Evolutionary conservation across 2,797 vertebrate genomes (phyloP), one percentile per base, ranked within the genome.

Genomic region (Sebastes vulpes): DNA sequence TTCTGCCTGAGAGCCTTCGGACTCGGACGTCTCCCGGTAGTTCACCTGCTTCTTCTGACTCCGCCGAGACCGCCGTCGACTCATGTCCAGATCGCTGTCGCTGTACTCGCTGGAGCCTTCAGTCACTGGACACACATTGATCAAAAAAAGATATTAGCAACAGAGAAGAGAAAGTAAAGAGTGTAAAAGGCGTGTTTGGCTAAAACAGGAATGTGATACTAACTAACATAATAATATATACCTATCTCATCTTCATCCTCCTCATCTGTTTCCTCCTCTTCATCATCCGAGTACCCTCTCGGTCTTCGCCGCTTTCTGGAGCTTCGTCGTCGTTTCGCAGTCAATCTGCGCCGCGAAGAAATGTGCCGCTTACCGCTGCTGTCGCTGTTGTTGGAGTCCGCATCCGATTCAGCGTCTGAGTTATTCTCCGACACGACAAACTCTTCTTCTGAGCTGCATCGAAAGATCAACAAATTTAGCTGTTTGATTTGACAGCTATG

Each of bases 21-120:
- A 98, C 89, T 98, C 98, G 0, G 98, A 98, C 42, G 97, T 98
- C 94, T 99, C 99, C 23, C 97, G 96, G 83, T 99, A 99, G 93
- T 99, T 99, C 60, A 99, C 98, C 92, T 96, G 93, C 87, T 96
- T 95, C 95, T 98, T 98, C 83, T 95, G 97, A 84, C 98, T 99
- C 81, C 99, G 95, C 71, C 98, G 96, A 11, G 98, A 99, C 35
- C 99, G 95, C 29, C 98, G 97, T 57, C 97, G 95, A 65, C 98
- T 96, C 50, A 98, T 95, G 83, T 99, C 99, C 92, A 99, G 95
- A 83, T 98, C 98, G 1, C 97, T 97, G 69, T 98, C 97, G 9
- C 97, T 99, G 94, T 96, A 99, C 72, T 98, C 97, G 1, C 98
- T 99, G 79, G 98, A 98, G 54, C 97, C 97, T 91, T 98, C 97